These are phyloP conservation scores for Orthonychiurus folsomi DNA, from an alignment of 2,888 invertebrate genomes.

Conservation along the genomic window DNA sequence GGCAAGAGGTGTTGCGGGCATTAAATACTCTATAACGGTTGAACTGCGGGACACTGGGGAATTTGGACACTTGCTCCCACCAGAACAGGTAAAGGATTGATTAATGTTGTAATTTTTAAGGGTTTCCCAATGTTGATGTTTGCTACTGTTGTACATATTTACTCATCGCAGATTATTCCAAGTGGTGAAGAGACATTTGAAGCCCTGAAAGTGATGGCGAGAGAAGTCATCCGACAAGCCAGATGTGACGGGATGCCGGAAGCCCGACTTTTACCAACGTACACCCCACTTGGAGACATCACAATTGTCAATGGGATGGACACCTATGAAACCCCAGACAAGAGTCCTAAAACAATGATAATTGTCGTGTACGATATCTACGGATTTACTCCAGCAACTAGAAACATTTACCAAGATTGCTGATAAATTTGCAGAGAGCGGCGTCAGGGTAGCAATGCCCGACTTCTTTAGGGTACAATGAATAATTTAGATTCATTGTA, in stretches of 20 bases:
- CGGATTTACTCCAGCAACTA: conserved; percentile 9
- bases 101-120: not conserved
- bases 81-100: not conserved
- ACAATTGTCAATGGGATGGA: conserved; percentile 9
- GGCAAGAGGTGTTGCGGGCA: not conserved
- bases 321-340: conserved; percentile 12
- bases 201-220: not conserved
- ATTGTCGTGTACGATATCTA: conserved; percentile 16
- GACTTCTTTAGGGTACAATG: conserved; percentile 15
- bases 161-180: not conserved
- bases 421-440: conserved; percentile 10
- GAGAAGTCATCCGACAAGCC: not conserved
- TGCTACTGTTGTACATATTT: not conserved
- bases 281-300: not conserved
- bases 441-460: conserved; percentile 10
- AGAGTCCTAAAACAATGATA: conserved; percentile 4
- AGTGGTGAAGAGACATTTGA: not conserved
- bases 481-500: no score
- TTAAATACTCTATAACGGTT: not conserved
- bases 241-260: not conserved
- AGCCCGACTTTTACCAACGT: not conserved
- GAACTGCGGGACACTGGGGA: not conserved
- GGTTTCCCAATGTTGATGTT: no score
- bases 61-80: not conserved
- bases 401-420: conserved; percentile 13